These are phyloP conservation scores for Agonopterix arenella DNA, from an alignment of 2,888 invertebrate genomes.

Conservation along the genomic window DNA sequence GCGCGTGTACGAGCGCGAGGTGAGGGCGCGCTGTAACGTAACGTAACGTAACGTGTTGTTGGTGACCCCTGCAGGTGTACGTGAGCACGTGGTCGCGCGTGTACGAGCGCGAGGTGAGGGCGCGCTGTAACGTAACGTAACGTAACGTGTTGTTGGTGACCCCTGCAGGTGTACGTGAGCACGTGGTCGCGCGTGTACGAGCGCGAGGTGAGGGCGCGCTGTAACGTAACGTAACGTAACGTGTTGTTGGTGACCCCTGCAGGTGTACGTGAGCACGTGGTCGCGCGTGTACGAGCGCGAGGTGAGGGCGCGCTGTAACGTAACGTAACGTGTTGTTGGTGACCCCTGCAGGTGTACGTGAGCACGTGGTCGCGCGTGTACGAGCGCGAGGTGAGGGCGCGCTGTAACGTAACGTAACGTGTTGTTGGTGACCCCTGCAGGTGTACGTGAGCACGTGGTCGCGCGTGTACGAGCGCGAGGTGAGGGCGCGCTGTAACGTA, in stretches of 20 bases:
- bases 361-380: constrained; percentile 90
- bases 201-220: constrained; percentile 78
- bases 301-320: no score
- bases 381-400: constrained; percentile 86
- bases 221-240: no score
- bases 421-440: not conserved
- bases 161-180: constrained; percentile 78
- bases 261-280: constrained; percentile 84
- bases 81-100: constrained; percentile 89
- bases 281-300: constrained; percentile 93
- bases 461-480: constrained; percentile 93
- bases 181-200: constrained; percentile 93
- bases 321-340: not conserved
- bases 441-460: constrained; percentile 87
- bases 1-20: constrained; percentile 93
- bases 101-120: constrained; percentile 92
- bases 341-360: constrained; percentile 74
- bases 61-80: constrained; percentile 62
- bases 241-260: not conserved
- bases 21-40: no score
- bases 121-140: no score
- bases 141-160: not conserved
- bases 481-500: no score
- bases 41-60: no score
- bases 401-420: no score